Evolutionary conservation across 2,888 invertebrate genomes (phyloP).

Genomic region (Caradrina clavipalpis): DNA sequence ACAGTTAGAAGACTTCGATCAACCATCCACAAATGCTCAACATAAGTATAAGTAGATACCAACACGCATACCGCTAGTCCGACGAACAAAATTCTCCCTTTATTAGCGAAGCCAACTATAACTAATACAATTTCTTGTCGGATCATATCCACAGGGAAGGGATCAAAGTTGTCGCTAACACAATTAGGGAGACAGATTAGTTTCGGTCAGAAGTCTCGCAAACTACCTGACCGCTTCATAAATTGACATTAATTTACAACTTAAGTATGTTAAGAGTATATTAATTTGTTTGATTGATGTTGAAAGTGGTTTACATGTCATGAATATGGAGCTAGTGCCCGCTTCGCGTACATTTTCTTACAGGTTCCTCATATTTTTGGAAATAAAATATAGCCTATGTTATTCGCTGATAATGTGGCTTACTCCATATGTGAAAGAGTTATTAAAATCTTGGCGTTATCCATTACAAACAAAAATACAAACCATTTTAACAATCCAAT

Average conservation of each 20-base stretch:
- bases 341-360: too few species aligned
- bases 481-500: too few species aligned
- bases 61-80: constrained; percentile 27
- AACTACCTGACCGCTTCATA: constrained; percentile 81
- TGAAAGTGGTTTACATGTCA: constrained; percentile 1
- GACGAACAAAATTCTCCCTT: constrained; percentile 74
- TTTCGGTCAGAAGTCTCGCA: constrained; percentile 81
- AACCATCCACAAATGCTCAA: constrained; percentile 17
- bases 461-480: too few species aligned
- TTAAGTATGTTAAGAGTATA: constrained; percentile 67
- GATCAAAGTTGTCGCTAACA: constrained; percentile 90
- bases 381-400: too few species aligned
- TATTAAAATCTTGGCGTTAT: too few species aligned
- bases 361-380: too few species aligned
- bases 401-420: too few species aligned
- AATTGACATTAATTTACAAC: constrained; percentile 81
- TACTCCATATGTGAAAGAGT: too few species aligned
- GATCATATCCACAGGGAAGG: constrained; percentile 88
- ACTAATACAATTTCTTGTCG: constrained; percentile 88
- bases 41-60: background rate
- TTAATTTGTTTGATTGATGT: constrained; percentile 50
- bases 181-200: constrained; percentile 89
- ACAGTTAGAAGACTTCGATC: constrained; percentile 40
- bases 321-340: too few species aligned
- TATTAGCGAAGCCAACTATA: constrained; percentile 88